Conservation (phyloP, 2,888 invertebrate species). For the Cataglyphis rosenhaueri region DNA sequence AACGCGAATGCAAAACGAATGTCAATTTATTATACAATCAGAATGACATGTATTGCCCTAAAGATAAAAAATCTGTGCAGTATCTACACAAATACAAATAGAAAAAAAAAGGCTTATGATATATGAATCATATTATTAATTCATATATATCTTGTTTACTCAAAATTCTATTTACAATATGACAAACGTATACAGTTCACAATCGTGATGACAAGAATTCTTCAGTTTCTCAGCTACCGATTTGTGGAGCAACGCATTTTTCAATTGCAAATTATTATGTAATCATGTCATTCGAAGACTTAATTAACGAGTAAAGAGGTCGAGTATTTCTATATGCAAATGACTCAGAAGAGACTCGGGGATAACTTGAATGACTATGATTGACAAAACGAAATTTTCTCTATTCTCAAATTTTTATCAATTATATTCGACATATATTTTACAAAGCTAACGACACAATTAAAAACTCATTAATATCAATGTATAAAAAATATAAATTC, state of each 20-base stretch:
- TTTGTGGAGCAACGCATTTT: conserved; percentile 13
- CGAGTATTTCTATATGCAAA: conserved; percentile 9
- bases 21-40: conserved; percentile 25
- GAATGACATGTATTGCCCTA: conserved; percentile 18
- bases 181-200: background rate
- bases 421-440: background rate
- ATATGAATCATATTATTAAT: conserved; percentile 16
- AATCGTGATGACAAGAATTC: background rate
- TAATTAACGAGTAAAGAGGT: conserved; percentile 20
- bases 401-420: background rate
- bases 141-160: conserved; percentile 33
- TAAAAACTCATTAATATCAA: background rate
- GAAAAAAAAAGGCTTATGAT: conserved; percentile 1
- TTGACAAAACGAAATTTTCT: background rate
- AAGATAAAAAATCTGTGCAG: conserved; percentile 46
- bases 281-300: conserved; percentile 10
- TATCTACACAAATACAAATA: conserved; percentile 28
- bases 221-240: background rate
- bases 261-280: conserved; percentile 39
- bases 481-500: background rate
- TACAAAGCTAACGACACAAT: conserved; percentile 1
- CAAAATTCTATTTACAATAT: background rate
- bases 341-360: background rate
- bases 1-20: conserved; percentile 6
- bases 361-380: background rate